Conservation (phyloP, 2,797 vertebrate species). For the Bovichtus variegatus region DNA sequence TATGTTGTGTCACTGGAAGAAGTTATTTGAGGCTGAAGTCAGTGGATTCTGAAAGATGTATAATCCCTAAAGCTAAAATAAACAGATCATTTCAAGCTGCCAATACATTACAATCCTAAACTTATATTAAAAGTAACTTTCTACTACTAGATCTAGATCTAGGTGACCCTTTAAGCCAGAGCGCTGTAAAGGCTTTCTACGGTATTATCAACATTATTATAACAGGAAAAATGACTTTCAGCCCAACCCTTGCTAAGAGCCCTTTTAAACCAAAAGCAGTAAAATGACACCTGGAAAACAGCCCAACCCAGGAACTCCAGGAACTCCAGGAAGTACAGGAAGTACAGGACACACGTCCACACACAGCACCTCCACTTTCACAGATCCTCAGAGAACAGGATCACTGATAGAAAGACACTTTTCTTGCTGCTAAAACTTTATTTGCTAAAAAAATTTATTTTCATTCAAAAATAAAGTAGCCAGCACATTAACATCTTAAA, state of each 20-base stretch:
- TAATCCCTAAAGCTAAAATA: neutral
- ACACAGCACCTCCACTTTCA: conserved; percentile 24
- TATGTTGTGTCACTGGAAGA: neutral
- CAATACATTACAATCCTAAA: neutral
- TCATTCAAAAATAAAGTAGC: conserved; percentile 24
- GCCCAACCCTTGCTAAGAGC: neutral
- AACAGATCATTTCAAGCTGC: neutral
- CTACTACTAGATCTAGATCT: neutral
- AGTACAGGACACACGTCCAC: conserved; percentile 6
- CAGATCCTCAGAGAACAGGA: neutral
- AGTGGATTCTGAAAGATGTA: neutral
- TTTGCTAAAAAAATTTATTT: conserved; percentile 19
- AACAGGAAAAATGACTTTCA: conserved; percentile 27
- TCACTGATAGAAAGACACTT: neutral
- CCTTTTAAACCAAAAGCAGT: conserved; percentile 50
- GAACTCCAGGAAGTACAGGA: no score
- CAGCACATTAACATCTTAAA: conserved; percentile 53
- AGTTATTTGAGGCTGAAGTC: neutral
- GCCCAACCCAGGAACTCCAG: conserved; percentile 49
- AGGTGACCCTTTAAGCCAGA: neutral
- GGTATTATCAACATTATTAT: neutral
- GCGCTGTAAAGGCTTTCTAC: conserved; percentile 8
- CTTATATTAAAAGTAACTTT: no score
- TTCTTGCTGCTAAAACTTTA: neutral
- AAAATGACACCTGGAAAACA: conserved; percentile 63